These are phyloP conservation scores for Apogon hyalosoma DNA, from an alignment of 2,797 vertebrate species.

Conservation along the genomic window DNA sequence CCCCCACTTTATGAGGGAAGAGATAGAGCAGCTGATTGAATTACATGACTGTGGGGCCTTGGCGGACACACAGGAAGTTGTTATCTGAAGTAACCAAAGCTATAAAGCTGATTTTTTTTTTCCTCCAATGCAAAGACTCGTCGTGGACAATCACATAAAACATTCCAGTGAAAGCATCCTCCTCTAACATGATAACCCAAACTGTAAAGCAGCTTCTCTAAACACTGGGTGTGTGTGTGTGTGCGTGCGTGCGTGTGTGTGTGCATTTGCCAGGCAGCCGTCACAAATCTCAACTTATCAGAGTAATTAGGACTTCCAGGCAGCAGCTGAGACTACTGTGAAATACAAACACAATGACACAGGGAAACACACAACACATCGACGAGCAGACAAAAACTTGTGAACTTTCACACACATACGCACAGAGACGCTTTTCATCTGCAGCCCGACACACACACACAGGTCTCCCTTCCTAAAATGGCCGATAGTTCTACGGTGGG, in stretches of 20 bases:
- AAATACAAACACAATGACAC: constrained; percentile 37
- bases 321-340: constrained; percentile 32
- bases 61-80: too few relatives aligned
- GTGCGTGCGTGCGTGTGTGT: too few relatives aligned
- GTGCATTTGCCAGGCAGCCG: constrained; percentile 2
- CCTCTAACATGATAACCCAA: too few relatives aligned
- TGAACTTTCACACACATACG: constrained; percentile 23
- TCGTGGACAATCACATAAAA: background rate
- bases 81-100: too few relatives aligned
- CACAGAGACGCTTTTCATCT: constrained; percentile 12
- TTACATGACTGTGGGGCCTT: too few relatives aligned
- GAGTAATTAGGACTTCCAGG: constrained; percentile 50
- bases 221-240: too few relatives aligned
- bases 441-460: constrained; percentile 23
- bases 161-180: background rate
- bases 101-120: too few relatives aligned
- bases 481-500: constrained; percentile 23
- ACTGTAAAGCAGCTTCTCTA: too few relatives aligned
- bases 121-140: too few relatives aligned
- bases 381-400: constrained; percentile 4
- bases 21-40: too few relatives aligned
- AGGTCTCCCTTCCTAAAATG: constrained; percentile 63
- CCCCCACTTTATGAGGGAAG: too few relatives aligned
- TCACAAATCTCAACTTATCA: constrained; percentile 54
- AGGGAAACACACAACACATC: constrained; percentile 9